phyloP scores from a whole-genome alignment of 2,797 vertebrate species.

The Notamacropus eugenii region DNA sequence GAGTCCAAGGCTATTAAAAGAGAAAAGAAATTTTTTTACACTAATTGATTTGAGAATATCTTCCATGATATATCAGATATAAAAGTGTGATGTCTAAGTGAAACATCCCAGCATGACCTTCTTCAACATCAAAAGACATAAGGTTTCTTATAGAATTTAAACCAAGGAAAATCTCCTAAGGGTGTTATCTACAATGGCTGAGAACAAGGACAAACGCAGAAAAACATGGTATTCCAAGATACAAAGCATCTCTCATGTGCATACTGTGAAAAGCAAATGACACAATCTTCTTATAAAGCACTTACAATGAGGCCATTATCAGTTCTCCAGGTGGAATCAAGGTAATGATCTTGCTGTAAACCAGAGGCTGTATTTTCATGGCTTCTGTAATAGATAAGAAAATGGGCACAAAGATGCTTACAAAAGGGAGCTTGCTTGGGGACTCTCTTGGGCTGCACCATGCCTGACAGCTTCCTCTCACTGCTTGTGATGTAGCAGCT shows the following conservation, averaged over 20 bases:
- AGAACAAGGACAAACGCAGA: constrained; percentile 29
- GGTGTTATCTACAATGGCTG: background rate
- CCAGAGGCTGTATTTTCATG: constrained; percentile 81
- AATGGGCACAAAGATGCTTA: constrained; percentile 19
- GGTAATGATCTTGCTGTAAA: constrained; percentile 90
- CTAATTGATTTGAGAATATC: constrained; percentile 42
- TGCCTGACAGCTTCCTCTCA: background rate
- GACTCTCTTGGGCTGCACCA: background rate
- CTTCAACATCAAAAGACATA: constrained; percentile 52
- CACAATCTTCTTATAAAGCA: constrained; percentile 54
- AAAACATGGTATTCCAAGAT: background rate
- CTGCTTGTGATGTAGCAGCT: background rate
- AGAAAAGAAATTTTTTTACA: constrained; percentile 50
- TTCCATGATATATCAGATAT: constrained; percentile 33
- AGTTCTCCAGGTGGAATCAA: constrained; percentile 92
- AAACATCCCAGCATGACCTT: constrained; percentile 10
- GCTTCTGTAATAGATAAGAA: constrained; percentile 84
- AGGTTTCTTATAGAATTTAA: constrained; percentile 32
- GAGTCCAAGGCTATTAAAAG: constrained; percentile 91
- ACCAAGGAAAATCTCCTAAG: constrained; percentile 33
- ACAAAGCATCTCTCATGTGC: background rate
- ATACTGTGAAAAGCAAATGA: background rate
- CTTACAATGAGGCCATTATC: constrained; percentile 90
- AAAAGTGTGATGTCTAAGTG: constrained; percentile 12
- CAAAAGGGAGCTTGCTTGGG: background rate